phyloP scores from a whole-genome alignment of 2,888 invertebrate species.

The Folsomia manolachei region DNA sequence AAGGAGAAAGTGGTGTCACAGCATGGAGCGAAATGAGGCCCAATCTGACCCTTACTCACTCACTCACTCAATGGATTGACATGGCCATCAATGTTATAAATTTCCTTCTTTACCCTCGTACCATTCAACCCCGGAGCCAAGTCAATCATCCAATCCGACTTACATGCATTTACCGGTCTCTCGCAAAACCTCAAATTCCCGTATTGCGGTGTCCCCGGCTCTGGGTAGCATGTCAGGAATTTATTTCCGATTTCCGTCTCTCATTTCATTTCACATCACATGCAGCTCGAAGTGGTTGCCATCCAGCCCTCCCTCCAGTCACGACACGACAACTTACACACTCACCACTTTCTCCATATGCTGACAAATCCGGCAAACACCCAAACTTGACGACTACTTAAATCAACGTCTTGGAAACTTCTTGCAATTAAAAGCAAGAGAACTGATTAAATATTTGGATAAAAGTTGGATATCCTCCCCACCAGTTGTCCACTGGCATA shows the following conservation, averaged over 20 bases:
- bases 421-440: too few species aligned
- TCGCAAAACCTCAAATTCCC: not conserved
- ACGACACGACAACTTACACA: too few species aligned
- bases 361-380: too few species aligned
- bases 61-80: not conserved
- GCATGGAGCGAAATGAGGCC: slow-evolving; percentile 5
- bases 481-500: too few species aligned
- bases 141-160: not conserved
- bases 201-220: not conserved
- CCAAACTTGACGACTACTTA: too few species aligned
- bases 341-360: too few species aligned
- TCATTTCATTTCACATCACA: not conserved
- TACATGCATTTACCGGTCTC: not conserved
- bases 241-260: not conserved
- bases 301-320: too few species aligned
- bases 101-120: not conserved
- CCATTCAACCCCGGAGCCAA: not conserved
- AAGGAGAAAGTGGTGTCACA: not conserved
- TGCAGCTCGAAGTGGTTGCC: too few species aligned
- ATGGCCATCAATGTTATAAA: not conserved
- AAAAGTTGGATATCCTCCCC: too few species aligned
- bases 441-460: too few species aligned
- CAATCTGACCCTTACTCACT: slow-evolving; percentile 6
- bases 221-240: slow-evolving; percentile 2
- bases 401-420: too few species aligned